These are phyloP conservation scores for Drosophila lini DNA, from an alignment of 1,140 invertebrate species.

Conservation along the genomic window DNA sequence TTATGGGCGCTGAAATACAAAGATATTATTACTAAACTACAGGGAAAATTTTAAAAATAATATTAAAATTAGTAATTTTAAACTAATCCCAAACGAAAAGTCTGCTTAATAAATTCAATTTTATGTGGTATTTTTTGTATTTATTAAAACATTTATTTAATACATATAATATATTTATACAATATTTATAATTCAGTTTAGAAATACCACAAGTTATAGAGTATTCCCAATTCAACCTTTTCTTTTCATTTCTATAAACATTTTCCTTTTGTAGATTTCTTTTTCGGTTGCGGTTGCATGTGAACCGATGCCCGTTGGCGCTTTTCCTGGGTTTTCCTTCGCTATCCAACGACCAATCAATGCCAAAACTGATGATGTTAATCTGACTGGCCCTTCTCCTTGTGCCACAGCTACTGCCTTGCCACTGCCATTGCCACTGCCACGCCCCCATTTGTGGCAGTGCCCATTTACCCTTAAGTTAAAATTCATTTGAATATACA, in stretches of 20 bases:
- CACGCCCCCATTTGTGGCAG: constrained; percentile 41
- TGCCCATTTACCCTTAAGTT: constrained; percentile 81
- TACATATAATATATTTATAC: too few species aligned
- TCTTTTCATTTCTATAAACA: too few species aligned
- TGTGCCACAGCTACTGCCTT: constrained; percentile 23
- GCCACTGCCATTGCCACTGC: constrained; percentile 3
- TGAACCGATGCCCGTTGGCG: constrained; percentile 59
- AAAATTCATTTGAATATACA: constrained; percentile 84
- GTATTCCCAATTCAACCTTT: not conserved
- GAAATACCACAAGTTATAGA: not conserved
- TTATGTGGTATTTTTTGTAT: too few species aligned
- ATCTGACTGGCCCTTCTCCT: constrained; percentile 65
- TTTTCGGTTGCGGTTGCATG: constrained; percentile 69
- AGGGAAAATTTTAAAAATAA: too few species aligned
- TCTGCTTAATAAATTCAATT: too few species aligned
- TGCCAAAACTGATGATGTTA: constrained; percentile 84
- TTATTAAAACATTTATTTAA: too few species aligned
- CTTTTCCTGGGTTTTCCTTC: constrained; percentile 58
- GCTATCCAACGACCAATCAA: constrained; percentile 83
- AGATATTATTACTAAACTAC: too few species aligned
- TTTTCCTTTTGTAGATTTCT: constrained; percentile 32
- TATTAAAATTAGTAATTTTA: too few species aligned
- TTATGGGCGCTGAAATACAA: too few species aligned
- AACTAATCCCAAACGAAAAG: too few species aligned
- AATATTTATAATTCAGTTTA: too few species aligned